Percentiles rank a stretch among this genome's conserved stretches.
phyloP scores from a whole-genome alignment of 2,113 vertebrate species.

The Leptodactylus fuscus region DNA sequence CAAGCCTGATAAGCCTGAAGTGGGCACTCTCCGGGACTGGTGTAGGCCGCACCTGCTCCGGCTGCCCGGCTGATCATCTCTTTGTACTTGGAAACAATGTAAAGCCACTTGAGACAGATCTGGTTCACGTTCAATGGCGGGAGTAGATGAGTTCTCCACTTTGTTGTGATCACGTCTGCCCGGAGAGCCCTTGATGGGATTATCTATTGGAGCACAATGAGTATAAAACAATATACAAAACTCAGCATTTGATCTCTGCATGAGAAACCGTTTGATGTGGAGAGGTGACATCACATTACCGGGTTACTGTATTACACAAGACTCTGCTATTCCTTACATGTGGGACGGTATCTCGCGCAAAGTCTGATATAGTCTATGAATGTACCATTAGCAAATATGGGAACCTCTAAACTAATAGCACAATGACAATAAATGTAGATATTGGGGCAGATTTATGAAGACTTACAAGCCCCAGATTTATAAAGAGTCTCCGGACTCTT shows the following conservation, averaged over 20 bases:
- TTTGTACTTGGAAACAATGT: constrained; percentile 45
- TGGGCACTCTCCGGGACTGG: background rate
- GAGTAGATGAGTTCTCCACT: constrained; percentile 38
- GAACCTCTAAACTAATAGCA: background rate
- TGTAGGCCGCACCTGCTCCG: background rate
- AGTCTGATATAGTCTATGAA: background rate
- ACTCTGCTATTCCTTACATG: background rate
- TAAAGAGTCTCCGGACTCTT: too few species aligned
- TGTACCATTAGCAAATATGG: background rate
- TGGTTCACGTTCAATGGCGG: constrained; percentile 17
- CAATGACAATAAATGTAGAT: background rate
- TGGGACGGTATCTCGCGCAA: background rate
- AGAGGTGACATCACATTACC: constrained; percentile 36
- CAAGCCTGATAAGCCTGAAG: background rate
- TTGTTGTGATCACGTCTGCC: constrained; percentile 46
- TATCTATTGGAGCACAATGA: constrained; percentile 47
- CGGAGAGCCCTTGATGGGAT: constrained; percentile 55
- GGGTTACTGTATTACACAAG: constrained; percentile 7
- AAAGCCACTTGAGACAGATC: constrained; percentile 53
- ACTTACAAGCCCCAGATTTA: too few species aligned
- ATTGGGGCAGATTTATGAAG: too few species aligned
- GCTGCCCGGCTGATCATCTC: constrained; percentile 11
- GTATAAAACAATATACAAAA: constrained; percentile 51
- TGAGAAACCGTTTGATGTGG: constrained; percentile 50
- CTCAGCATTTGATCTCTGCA: constrained; percentile 54